Conservation (phyloP, 1,140 invertebrate species). For the Lepidurus apus region DNA sequence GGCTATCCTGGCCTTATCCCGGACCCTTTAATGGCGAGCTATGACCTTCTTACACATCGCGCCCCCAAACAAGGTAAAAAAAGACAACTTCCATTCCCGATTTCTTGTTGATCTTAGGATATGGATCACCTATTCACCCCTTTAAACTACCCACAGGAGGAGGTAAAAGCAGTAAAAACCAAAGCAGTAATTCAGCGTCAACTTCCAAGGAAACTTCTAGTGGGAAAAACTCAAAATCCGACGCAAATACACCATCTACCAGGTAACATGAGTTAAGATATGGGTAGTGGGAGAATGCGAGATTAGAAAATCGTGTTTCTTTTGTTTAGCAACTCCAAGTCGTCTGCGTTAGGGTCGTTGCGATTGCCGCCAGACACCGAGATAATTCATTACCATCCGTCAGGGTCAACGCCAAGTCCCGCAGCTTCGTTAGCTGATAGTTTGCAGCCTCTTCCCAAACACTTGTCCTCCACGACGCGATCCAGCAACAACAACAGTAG, state of each 20-base stretch:
- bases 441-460: constrained; percentile 1
- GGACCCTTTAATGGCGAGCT: constrained; percentile 34
- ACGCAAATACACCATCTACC: constrained; percentile 26
- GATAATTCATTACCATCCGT: constrained; percentile 66
- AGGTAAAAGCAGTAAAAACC: constrained; percentile 23
- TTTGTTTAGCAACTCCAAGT: constrained; percentile 59
- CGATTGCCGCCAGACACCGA: constrained; percentile 79
- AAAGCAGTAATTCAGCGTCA: not conserved
- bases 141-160: constrained; percentile 21
- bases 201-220: constrained; percentile 24
- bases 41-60: constrained; percentile 34
- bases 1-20: constrained; percentile 32
- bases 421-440: constrained; percentile 4
- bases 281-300: constrained; percentile 29
- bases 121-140: not conserved
- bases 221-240: constrained; percentile 13
- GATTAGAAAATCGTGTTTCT: constrained; percentile 33
- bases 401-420: not conserved
- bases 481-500: constrained; percentile 74
- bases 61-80: not conserved
- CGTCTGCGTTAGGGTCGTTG: constrained; percentile 69
- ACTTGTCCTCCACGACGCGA: constrained; percentile 72
- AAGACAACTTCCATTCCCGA: not conserved
- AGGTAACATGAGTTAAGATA: not conserved
- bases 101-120: constrained; percentile 1